A percentile compares a stretch with the other conserved stretches of the same genome.
Evolutionary conservation across 1,140 invertebrate species (phyloP).

Genomic region (Oryzaephilus surinamensis): DNA sequence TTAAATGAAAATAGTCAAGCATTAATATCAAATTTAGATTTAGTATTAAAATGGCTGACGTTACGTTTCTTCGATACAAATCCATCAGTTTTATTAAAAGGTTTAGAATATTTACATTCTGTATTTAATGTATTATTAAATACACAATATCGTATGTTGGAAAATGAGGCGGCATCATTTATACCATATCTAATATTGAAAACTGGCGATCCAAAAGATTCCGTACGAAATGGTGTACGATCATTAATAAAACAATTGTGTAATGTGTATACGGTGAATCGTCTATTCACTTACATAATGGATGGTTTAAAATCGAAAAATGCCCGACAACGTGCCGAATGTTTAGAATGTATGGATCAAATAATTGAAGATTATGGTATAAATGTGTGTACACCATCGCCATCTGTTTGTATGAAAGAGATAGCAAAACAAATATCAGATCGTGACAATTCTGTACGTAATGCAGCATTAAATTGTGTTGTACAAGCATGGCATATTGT

Average conservation of each 20-base stretch:
- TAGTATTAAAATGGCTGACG: conserved; percentile 94
- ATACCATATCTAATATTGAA: conserved; percentile 66
- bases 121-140: conserved; percentile 74
- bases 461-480: conserved; percentile 89
- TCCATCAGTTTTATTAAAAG: conserved; percentile 90
- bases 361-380: conserved; percentile 77
- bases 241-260: conserved; percentile 77
- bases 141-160: conserved; percentile 73
- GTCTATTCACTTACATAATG: conserved; percentile 81
- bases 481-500: conserved; percentile 84
- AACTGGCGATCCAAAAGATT: conserved; percentile 94
- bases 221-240: conserved; percentile 78
- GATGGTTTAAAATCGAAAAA: conserved; percentile 96
- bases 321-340: conserved; percentile 89
- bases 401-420: conserved; percentile 74
- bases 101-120: conserved; percentile 78
- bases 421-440: conserved; percentile 92
- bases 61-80: conserved; percentile 97
- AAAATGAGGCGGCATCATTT: conserved; percentile 87
- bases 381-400: conserved; percentile 69
- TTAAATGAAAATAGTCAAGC: conserved; percentile 64
- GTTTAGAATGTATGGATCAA: conserved; percentile 80
- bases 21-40: conserved; percentile 82
- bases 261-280: conserved; percentile 77
- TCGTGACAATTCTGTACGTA: conserved; percentile 90